Evolutionary conservation across 2,888 invertebrate species (phyloP).

Genomic region (Pimpla rufipes): DNA sequence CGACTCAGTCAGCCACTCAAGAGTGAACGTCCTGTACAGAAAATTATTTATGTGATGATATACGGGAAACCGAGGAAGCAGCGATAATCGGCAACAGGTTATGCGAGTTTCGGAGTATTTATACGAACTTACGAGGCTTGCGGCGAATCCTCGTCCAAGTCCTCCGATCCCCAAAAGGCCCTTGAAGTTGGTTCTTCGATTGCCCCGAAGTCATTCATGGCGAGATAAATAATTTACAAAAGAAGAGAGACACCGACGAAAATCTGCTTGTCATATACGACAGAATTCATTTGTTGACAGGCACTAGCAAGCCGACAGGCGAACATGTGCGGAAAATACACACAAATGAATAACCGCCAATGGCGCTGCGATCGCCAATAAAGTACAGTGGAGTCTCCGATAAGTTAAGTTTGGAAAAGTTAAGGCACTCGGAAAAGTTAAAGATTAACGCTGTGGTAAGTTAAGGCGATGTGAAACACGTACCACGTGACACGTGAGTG

Average conservation of each 20-base stretch:
- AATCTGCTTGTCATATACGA: conserved; percentile 47
- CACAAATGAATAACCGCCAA: not conserved
- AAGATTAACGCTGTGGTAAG: too few relatives aligned
- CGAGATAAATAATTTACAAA: not conserved
- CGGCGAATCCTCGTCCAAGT: conserved; percentile 75
- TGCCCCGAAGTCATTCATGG: conserved; percentile 79
- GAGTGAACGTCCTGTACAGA: conserved; percentile 75
- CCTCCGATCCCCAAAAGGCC: conserved; percentile 83
- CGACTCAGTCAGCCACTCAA: conserved; percentile 77
- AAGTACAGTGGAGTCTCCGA: too few relatives aligned
- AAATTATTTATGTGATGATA: not conserved
- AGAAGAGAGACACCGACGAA: not conserved
- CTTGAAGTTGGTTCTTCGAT: conserved; percentile 81
- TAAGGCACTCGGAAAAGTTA: too few relatives aligned
- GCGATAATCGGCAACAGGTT: conserved; percentile 55
- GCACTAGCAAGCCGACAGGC: not conserved
- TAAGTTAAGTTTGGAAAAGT: too few relatives aligned
- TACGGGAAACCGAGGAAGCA: not conserved
- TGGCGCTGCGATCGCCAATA: conserved; percentile 7
- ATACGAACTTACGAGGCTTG: conserved; percentile 39
- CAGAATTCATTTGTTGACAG: conserved; percentile 6
- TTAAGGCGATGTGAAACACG: too few relatives aligned
- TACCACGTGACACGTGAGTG: too few relatives aligned
- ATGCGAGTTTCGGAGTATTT: conserved; percentile 27
- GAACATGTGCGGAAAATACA: not conserved